A percentile compares a stretch with the other conserved stretches of the same genome.
Evolutionary conservation across 2,888 invertebrate species (phyloP).

Genomic region (Ceraclea dissimilis): DNA sequence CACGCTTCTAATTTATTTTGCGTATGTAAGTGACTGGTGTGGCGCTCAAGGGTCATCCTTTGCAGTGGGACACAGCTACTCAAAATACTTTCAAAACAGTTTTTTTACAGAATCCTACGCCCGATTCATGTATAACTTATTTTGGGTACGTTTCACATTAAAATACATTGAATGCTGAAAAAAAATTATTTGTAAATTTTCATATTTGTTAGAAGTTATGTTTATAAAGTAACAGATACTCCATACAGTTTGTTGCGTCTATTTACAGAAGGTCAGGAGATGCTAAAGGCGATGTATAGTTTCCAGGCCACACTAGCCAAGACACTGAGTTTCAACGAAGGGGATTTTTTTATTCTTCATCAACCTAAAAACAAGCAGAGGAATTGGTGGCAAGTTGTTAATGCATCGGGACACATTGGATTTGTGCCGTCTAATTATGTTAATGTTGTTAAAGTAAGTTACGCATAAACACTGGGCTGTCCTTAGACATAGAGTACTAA

Average conservation of each 20-base stretch:
- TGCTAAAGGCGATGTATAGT: slow-evolving; percentile 77
- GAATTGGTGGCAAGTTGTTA: slow-evolving; percentile 87
- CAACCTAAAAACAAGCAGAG: slow-evolving; percentile 71
- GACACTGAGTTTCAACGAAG: slow-evolving; percentile 72
- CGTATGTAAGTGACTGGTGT: too few relatives aligned
- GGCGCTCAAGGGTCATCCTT: too few relatives aligned
- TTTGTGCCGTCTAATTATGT: slow-evolving; percentile 86
- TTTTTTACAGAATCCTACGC: too few relatives aligned
- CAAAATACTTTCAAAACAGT: too few relatives aligned
- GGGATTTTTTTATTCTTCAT: slow-evolving; percentile 73
- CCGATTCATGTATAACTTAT: too few relatives aligned
- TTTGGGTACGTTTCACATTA: too few relatives aligned
- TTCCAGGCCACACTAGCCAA: slow-evolving; percentile 79
- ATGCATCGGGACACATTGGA: slow-evolving; percentile 72
- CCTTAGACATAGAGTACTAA: slow-evolving; percentile 22
- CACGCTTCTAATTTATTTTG: too few relatives aligned
- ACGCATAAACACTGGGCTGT: background rate
- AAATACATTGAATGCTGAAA: too few relatives aligned
- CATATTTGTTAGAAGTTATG: too few relatives aligned
- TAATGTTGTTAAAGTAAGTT: slow-evolving; percentile 62
- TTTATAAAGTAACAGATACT: too few relatives aligned
- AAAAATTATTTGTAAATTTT: too few relatives aligned
- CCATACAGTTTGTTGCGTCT: background rate
- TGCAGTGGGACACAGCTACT: too few relatives aligned
- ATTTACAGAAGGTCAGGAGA: slow-evolving; percentile 62